Evolutionary conservation across 1,140 invertebrate species (phyloP).

Genomic region (Coenobita brevimanus): DNA sequence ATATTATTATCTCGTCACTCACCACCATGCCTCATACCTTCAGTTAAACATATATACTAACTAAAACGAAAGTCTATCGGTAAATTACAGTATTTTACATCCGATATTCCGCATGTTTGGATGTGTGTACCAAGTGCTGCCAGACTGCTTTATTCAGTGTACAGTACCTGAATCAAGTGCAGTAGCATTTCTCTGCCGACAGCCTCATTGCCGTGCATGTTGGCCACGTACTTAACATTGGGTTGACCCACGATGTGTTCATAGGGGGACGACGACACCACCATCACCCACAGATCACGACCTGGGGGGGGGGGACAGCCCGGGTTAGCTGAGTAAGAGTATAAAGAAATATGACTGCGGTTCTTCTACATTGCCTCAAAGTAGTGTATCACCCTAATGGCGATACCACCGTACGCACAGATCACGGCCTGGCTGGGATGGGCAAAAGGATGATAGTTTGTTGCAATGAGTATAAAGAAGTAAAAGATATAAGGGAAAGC

Average conservation of each 20-base stretch:
- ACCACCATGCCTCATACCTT: too few relatives aligned
- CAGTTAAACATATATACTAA: too few relatives aligned
- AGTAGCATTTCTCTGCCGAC: conserved; percentile 90
- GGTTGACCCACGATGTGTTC: conserved; percentile 94
- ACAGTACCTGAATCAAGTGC: conserved; percentile 88
- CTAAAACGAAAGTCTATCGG: too few relatives aligned
- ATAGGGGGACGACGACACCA: conserved; percentile 90
- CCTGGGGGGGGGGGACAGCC: conserved; percentile 75
- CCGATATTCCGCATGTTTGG: too few relatives aligned
- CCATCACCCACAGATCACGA: conserved; percentile 95
- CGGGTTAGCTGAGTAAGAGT: background rate
- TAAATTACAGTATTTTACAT: too few relatives aligned
- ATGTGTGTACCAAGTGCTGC: too few relatives aligned
- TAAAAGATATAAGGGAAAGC: background rate
- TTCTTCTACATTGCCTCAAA: background rate
- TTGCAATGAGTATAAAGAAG: background rate
- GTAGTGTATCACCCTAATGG: conserved; percentile 75
- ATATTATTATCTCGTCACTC: background rate
- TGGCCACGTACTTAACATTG: conserved; percentile 93
- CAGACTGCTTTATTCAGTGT: too few relatives aligned
- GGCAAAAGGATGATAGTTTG: background rate
- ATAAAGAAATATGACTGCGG: too few relatives aligned
- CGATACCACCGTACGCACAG: conserved; percentile 98
- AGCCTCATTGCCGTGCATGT: conserved; percentile 93
- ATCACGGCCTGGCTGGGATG: conserved; percentile 81